A percentile compares a stretch with the other conserved stretches of the same genome.
Conservation (phyloP, 1,140 invertebrate genomes). For the Cecropterus lyciades region DNA sequence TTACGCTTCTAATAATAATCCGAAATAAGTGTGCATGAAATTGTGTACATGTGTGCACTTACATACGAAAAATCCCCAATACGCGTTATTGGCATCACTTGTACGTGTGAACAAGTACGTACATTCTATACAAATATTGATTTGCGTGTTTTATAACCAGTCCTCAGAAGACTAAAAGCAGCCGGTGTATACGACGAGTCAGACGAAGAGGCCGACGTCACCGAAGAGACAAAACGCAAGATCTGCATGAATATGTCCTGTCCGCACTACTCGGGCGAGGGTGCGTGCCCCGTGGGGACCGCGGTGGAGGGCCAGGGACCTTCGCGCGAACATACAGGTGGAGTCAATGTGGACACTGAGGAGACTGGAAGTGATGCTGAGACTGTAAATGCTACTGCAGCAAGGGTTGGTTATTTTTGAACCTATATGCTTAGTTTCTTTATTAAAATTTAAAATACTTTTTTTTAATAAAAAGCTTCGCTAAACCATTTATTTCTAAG, state of each 20-base stretch:
- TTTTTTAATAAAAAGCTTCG: too few species aligned
- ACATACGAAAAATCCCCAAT: too few species aligned
- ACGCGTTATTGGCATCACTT: too few species aligned
- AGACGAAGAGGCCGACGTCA: slow-evolving; percentile 48
- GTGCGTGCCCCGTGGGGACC: neutral
- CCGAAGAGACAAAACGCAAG: slow-evolving; percentile 7
- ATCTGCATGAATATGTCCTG: slow-evolving; percentile 25
- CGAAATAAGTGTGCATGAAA: too few species aligned
- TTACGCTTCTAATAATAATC: too few species aligned
- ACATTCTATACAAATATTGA: too few species aligned
- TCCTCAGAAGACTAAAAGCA: slow-evolving; percentile 55
- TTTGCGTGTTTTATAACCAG: slow-evolving; percentile 36
- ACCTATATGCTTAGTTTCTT: too few species aligned
- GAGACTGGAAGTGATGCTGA: slow-evolving; percentile 53
- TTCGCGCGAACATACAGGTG: neutral
- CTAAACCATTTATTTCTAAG: too few species aligned
- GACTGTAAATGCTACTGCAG: slow-evolving; percentile 20
- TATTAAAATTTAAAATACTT: too few species aligned
- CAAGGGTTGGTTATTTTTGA: neutral
- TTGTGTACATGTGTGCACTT: too few species aligned
- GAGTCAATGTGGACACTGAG: slow-evolving; percentile 44
- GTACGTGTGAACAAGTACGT: too few species aligned
- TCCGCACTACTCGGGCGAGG: slow-evolving; percentile 11
- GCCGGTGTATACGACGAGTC: slow-evolving; percentile 48
- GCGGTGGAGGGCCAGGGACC: neutral